Conservation (phyloP, 2,797 vertebrate genomes). For the Protonibea diacanthus region DNA sequence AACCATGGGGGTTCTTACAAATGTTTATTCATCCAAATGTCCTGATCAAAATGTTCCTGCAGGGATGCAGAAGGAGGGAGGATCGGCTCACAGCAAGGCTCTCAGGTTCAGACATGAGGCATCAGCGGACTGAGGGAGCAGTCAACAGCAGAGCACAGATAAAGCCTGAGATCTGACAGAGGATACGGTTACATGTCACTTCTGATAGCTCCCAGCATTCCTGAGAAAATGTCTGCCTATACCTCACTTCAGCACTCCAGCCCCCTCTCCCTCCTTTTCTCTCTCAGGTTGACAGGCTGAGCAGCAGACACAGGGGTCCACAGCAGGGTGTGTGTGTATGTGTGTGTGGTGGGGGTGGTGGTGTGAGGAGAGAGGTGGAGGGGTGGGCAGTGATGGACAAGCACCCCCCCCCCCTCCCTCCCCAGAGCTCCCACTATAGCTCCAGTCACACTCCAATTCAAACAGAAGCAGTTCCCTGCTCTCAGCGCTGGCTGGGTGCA, state of each 20-base stretch:
- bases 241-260: constrained; percentile 66
- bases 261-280: constrained; percentile 31
- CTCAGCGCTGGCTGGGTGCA: constrained; percentile 48
- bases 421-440: constrained; percentile 64
- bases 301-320: constrained; percentile 74
- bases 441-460: constrained; percentile 79
- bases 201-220: constrained; percentile 81
- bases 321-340: constrained; percentile 65
- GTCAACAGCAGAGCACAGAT: constrained; percentile 75
- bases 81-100: constrained; percentile 28
- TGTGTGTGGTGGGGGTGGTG: constrained; percentile 39
- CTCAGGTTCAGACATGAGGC: constrained; percentile 63
- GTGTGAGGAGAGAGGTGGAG: not conserved
- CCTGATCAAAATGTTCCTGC: constrained; percentile 39
- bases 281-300: constrained; percentile 68
- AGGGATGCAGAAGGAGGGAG: constrained; percentile 5
- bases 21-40: constrained; percentile 48
- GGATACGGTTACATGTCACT: constrained; percentile 80
- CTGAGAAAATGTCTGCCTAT: constrained; percentile 77
- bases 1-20: constrained; percentile 36
- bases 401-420: constrained; percentile 12
- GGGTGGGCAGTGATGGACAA: constrained; percentile 38
- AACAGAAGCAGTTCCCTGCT: constrained; percentile 63
- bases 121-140: constrained; percentile 59
- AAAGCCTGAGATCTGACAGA: constrained; percentile 75